These are phyloP conservation scores for Pollenia labialis DNA, from an alignment of 2,888 invertebrate species.

Conservation along the genomic window DNA sequence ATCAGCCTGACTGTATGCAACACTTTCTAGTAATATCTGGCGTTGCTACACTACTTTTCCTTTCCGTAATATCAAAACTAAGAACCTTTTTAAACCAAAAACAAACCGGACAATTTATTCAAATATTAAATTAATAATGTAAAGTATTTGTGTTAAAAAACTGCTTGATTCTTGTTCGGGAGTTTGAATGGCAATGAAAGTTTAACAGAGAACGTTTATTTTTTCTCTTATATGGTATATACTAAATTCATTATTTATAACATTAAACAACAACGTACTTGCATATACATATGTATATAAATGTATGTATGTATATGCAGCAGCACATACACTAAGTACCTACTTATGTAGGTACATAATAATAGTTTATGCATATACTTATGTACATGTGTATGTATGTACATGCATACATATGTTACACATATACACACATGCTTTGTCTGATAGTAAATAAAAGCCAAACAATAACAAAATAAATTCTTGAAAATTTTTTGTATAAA, in stretches of 20 bases:
- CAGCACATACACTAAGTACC: not conserved
- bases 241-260: not conserved
- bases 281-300: not conserved
- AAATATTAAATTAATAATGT: too few species aligned
- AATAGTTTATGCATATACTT: not conserved
- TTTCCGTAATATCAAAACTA: too few species aligned
- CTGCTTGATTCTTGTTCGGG: constrained; percentile 42
- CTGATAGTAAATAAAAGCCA: constrained; percentile 53
- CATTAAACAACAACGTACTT: not conserved
- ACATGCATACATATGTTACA: not conserved
- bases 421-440: constrained; percentile 23
- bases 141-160: not conserved
- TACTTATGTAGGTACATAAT: constrained; percentile 5
- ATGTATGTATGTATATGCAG: not conserved
- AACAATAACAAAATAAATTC: constrained; percentile 62
- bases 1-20: not conserved
- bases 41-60: not conserved
- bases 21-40: not conserved
- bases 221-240: not conserved
- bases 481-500: constrained; percentile 26
- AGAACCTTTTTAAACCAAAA: too few species aligned
- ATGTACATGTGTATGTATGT: not conserved
- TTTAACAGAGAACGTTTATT: constrained; percentile 46
- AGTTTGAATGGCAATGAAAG: constrained; percentile 56
- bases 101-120: too few species aligned